Base-by-base conservation (phyloP, 2,888 invertebrate species). In the Drosophila diplacantha region DNA sequence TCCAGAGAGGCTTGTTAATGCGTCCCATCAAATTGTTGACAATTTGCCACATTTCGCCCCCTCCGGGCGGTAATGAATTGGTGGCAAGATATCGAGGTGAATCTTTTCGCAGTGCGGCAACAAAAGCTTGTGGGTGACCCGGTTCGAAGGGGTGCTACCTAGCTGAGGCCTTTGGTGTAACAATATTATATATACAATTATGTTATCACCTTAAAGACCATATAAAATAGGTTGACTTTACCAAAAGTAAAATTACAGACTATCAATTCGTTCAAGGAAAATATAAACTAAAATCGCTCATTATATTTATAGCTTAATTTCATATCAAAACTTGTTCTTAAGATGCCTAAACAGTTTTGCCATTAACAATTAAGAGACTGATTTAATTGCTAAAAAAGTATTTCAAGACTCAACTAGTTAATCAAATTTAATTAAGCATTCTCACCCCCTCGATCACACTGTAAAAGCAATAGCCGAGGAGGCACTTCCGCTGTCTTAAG, bases 1-100 rank as follows among this genome's bases (percentile, higher is more conserved):
- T 46, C 43, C 44, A 22, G 11, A n/a, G 46, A 41, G 44, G 39
- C 47, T 49, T 54, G 53, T 50, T 60, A 66, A 65, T 65, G 53
- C 53, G 35, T 12, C 43, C 58, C 58, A 58, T 47, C 49, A 60
- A 71, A 71, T 53, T 57, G 49, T 35, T 72, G 47, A 52, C 58
- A 62, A 62, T 49, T 55, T 62, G 50, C 62, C 43, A 62, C 50
- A 51, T 34, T 62, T 62, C 26, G 26, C 18, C 37, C 32, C 26
- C 22, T 6, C 16, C 5, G 24, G 16, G 31, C n/a, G 6, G 31
- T 11, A 20, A 20, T 16, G 53, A 32, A 24, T 50, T 11, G 41
- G 62, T 35, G 62, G 18, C 32, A 61, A 43, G 58, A 39, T 35
- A 59, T 46, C 24, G 35, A 49, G 32, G 37, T 20, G 44, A 37